Base-by-base conservation (phyloP, 2,888 invertebrate genomes). In the Pantelozetes paolii region DNA sequence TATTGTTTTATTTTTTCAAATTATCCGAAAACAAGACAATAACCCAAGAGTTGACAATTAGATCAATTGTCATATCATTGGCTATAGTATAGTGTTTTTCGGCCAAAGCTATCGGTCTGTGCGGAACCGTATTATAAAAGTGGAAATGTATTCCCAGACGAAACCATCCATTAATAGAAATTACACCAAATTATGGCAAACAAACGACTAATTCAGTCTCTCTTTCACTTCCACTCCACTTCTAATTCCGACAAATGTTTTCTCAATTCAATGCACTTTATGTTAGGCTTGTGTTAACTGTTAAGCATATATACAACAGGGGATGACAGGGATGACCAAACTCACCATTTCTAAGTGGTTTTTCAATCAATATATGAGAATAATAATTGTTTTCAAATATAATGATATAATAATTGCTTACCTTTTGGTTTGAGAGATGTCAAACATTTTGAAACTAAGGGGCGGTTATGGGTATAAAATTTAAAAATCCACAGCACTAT, bases 131-230 rank as follows among this genome's bases (percentile, higher is more conserved):
- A 32, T 32, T 59, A 59, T 59, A 59, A 59, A 59, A 59, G 59
- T 59, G 59, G 18, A 30, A 59, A 15, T 23, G 28, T 32, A 30
- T 18, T 59, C 59, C 59, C 59, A 59, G 36, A 40, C 36, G 40
- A 64, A 57, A 28, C 32, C 8, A 59, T 59, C 32, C 67, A 67
- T 67, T 42, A 67, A 67, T 67, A 36, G 67, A 67, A 23, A 67
- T 67, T 20, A 67, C 40, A 67, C 23, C 20, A 36, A 67, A 40
- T 40, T 40, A 67, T 67, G 2, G 67, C 67, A 67, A 67, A 67
- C 67, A 67, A n/a, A n/a, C n/a, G n/a, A 67, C 67, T 67, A 67
- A 67, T 67, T 67, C 40, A 6, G 23, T 3, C 15, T 59, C 28
- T 59, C 40, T 36, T 67, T 40, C 67, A 36, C 36, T n/a, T 67